Conservation (phyloP, 2,797 vertebrate species). For the Limnodromus scolopaceus region DNA sequence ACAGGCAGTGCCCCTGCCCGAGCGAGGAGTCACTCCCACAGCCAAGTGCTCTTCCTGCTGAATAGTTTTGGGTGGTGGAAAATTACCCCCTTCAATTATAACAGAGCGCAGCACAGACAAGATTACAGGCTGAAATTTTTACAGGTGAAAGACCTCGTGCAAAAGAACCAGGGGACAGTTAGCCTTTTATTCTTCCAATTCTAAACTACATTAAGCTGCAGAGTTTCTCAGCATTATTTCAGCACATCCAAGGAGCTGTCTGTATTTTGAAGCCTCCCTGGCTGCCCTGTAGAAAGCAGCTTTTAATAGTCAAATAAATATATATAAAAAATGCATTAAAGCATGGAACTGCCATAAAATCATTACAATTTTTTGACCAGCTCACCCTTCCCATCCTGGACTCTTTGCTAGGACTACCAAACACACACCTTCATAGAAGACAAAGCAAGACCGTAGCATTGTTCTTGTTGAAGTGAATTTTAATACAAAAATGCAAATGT, state of each 20-base stretch:
- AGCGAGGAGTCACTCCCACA: background rate
- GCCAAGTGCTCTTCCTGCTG: background rate
- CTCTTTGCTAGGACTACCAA: background rate
- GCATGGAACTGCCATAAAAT: background rate
- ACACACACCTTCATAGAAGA: background rate
- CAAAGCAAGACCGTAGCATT: fast-evolving
- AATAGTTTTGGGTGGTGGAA: background rate
- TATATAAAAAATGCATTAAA: background rate
- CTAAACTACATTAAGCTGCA: background rate
- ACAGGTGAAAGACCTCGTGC: background rate
- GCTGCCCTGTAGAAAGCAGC: background rate
- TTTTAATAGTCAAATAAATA: background rate
- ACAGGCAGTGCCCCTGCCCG: background rate
- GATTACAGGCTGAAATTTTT: background rate
- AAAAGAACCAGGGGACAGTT: background rate
- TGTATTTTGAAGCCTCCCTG: background rate
- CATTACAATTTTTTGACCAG: background rate
- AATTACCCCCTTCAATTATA: background rate
- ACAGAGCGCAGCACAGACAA: fast-evolving
- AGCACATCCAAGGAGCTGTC: background rate
- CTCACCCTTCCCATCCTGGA: background rate
- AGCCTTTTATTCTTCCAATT: background rate
- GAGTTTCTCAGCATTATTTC: background rate
- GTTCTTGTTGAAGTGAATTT: background rate
- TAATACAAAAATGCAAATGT: background rate